phyloP scores from a whole-genome alignment of 2,113 vertebrate genomes.

The Xyrauchen texanus region DNA sequence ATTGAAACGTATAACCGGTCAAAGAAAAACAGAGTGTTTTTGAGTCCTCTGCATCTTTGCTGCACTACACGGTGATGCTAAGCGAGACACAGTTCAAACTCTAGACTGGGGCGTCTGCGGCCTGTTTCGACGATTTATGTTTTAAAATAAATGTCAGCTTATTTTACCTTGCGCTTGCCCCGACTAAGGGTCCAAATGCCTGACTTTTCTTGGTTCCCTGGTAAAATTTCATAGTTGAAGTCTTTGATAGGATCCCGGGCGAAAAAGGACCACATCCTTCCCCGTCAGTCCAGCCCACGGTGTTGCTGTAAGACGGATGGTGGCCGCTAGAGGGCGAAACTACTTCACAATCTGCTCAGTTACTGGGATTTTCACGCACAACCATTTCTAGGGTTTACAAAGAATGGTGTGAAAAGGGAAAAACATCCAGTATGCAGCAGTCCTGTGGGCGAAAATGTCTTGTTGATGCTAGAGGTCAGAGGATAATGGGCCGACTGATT shows the following conservation, averaged over 20 bases:
- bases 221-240: constrained; percentile 84
- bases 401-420: too few species aligned
- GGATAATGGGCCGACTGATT: too few species aligned
- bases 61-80: not conserved
- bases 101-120: constrained; percentile 40
- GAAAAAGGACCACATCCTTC: constrained; percentile 90
- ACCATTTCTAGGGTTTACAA: too few species aligned
- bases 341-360: too few species aligned
- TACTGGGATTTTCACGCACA: too few species aligned
- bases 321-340: constrained; percentile 27
- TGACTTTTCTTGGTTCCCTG: constrained; percentile 76
- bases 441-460: too few species aligned
- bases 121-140: constrained; percentile 1
- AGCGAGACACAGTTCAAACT: constrained; percentile 40
- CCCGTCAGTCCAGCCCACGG: constrained; percentile 21
- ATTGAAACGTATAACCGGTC: not conserved
- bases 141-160: not conserved
- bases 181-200: constrained; percentile 85
- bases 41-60: not conserved
- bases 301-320: constrained; percentile 40
- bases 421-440: too few species aligned
- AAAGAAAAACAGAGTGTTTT: not conserved
- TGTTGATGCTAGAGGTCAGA: too few species aligned
- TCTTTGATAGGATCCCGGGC: constrained; percentile 89
- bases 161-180: constrained; percentile 85